phyloP scores from a whole-genome alignment of 2,888 invertebrate species.

The Quadroppia sp. region DNA sequence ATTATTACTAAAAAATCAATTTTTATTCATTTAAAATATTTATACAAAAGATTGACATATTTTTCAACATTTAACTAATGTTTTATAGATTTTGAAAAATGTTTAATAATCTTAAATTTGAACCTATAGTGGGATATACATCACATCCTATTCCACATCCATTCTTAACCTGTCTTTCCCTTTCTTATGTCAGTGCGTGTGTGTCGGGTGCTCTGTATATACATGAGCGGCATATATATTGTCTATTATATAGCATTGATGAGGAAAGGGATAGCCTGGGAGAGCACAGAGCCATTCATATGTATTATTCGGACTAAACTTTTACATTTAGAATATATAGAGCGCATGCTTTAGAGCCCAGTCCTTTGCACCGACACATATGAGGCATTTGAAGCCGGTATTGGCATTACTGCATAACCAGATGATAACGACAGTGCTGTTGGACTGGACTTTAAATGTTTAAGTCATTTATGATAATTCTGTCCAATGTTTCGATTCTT shows the following conservation, averaged over 20 bases:
- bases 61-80: too few relatives aligned
- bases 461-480: slow-evolving; percentile 12
- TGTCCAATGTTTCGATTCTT: not conserved
- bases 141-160: not conserved
- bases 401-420: not conserved
- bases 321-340: slow-evolving; percentile 3
- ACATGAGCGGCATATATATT: slow-evolving; percentile 19
- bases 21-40: too few relatives aligned
- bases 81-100: too few relatives aligned
- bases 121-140: not conserved
- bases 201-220: not conserved
- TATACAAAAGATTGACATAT: too few relatives aligned
- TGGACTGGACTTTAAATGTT: not conserved
- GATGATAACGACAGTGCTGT: not conserved
- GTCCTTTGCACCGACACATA: too few relatives aligned
- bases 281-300: not conserved
- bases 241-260: slow-evolving; percentile 6
- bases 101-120: slow-evolving; percentile 13
- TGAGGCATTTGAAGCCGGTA: not conserved
- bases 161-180: slow-evolving; percentile 25
- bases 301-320: not conserved
- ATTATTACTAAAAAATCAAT: too few relatives aligned
- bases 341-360: not conserved
- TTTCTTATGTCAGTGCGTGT: not conserved
- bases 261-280: not conserved